Percentiles rank a stretch among this genome's conserved stretches.
Conservation (phyloP, 2,113 vertebrate species). For the Anhinga anhinga region DNA sequence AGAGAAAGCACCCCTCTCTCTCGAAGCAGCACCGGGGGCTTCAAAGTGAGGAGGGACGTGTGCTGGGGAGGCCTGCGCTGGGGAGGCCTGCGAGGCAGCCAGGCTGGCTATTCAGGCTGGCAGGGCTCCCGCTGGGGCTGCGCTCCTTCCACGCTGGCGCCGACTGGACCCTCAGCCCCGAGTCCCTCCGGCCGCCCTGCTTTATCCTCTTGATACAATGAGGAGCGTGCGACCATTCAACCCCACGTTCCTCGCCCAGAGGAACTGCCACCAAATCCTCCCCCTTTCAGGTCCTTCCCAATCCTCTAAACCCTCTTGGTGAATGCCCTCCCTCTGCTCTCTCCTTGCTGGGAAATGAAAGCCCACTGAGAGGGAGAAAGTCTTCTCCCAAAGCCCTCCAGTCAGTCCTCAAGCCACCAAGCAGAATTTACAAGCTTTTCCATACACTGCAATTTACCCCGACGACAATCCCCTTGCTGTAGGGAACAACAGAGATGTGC, state of each 20-base stretch:
- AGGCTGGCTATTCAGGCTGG: neutral
- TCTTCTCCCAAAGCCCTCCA: neutral
- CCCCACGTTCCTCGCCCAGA: neutral
- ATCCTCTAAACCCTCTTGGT: neutral
- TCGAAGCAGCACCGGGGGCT: neutral
- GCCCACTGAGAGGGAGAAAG: neutral
- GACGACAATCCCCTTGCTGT: neutral
- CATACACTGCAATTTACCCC: fast-evolving
- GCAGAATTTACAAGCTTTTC: neutral
- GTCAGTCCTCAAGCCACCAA: neutral
- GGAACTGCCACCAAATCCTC: neutral
- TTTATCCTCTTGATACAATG: neutral
- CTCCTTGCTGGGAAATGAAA: neutral
- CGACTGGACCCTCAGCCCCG: neutral
- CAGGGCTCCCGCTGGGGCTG: neutral
- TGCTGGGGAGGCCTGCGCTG: neutral
- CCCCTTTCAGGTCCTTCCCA: neutral
- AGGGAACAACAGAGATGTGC: neutral
- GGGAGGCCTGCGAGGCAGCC: neutral
- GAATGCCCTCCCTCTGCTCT: neutral
- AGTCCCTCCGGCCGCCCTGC: neutral
- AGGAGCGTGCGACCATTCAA: neutral
- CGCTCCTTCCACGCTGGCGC: neutral
- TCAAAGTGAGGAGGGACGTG: constrained; percentile 6
- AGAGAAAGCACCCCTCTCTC: neutral